Percentiles rank a stretch among this genome's conserved stretches.
Conservation (phyloP, 2,797 vertebrate species). For the Rhinatrema bivittatum region DNA sequence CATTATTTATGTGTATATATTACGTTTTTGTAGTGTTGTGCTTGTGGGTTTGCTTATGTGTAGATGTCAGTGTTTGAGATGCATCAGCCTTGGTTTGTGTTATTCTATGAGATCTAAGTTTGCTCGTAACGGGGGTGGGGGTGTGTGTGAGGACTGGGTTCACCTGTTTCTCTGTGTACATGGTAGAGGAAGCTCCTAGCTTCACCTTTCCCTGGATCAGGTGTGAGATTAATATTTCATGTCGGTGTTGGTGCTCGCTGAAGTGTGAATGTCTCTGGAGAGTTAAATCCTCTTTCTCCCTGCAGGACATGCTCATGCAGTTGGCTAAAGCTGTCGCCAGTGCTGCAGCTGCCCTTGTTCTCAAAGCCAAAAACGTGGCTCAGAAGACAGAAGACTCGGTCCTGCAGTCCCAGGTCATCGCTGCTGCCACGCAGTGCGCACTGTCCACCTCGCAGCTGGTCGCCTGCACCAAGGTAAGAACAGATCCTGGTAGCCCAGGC, state of each 20-base stretch:
- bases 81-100: no score
- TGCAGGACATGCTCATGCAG: conserved; percentile 93
- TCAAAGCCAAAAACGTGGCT: conserved; percentile 94
- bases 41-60: no score
- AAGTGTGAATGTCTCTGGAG: not conserved
- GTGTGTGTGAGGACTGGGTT: no score
- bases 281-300: not conserved
- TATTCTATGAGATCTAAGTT: not conserved
- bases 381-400: conserved; percentile 82
- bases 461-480: conserved; percentile 88
- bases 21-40: no score
- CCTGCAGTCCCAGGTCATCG: conserved; percentile 89
- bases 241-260: not conserved
- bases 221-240: not conserved
- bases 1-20: no score
- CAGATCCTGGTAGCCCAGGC: not conserved
- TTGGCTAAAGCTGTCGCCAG: conserved; percentile 92
- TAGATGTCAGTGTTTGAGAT: no score
- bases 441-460: conserved; percentile 95
- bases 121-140: no score
- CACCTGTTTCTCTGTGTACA: no score
- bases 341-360: conserved; percentile 82
- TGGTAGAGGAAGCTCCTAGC: no score
- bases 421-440: conserved; percentile 91
- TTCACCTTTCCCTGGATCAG: not conserved